Conservation (phyloP, 2,888 invertebrate species). For the Taphrorychus bicolor region DNA sequence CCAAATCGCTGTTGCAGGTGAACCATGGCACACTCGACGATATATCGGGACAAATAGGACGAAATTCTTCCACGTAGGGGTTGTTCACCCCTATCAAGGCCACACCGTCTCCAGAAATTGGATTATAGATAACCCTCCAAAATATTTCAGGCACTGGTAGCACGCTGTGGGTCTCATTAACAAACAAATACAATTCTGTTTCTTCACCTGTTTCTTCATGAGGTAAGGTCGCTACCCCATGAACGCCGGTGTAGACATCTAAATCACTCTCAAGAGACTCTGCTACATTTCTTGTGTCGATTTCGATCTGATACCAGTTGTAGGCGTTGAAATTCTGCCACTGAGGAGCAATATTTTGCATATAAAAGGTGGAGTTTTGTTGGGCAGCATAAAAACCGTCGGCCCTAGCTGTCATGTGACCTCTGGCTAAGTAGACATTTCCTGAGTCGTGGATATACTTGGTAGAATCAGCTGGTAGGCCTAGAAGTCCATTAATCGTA, state of each 20-base stretch:
- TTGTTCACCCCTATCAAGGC: too few relatives aligned
- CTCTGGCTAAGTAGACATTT: slow-evolving; percentile 62
- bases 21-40: slow-evolving; percentile 68
- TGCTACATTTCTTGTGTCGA: slow-evolving; percentile 57
- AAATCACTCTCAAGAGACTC: slow-evolving; percentile 5
- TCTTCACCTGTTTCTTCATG: too few relatives aligned
- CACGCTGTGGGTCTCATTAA: too few relatives aligned
- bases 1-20: slow-evolving; percentile 61
- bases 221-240: slow-evolving; percentile 27
- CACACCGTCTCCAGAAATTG: too few relatives aligned
- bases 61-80: slow-evolving; percentile 42
- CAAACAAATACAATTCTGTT: too few relatives aligned
- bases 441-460: slow-evolving; percentile 61
- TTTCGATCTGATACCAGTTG: slow-evolving; percentile 66
- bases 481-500: slow-evolving; percentile 51
- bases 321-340: slow-evolving; percentile 70
- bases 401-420: slow-evolving; percentile 68
- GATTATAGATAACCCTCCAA: too few relatives aligned
- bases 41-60: slow-evolving; percentile 57
- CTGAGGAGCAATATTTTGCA: slow-evolving; percentile 68
- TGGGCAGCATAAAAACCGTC: slow-evolving; percentile 68
- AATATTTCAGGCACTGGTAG: too few relatives aligned
- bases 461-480: slow-evolving; percentile 45
- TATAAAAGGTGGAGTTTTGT: slow-evolving; percentile 67
- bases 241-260: slow-evolving; percentile 60